Evolutionary conservation across 2,113 vertebrate genomes (phyloP), one percentile per base, ranked within the genome.

Genomic region (Uropsilus gracilis): DNA sequence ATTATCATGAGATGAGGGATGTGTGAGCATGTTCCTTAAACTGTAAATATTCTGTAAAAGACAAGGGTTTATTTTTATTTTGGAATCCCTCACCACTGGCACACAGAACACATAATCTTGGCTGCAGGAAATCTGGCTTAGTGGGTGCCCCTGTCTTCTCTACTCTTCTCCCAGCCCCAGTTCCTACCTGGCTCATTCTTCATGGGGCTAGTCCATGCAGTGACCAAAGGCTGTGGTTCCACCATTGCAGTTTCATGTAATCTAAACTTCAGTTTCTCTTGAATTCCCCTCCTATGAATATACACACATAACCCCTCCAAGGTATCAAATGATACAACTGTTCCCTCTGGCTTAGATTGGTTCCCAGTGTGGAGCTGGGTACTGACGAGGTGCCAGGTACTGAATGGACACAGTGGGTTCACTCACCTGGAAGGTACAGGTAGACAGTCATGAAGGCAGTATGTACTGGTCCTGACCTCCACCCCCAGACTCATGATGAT

Each of bases 121-220:
- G 80, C 34, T 28, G 32, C 20, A n/a, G 2, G 26, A 18, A 42
- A 39, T 39, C 20, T 12, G 85, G n/a, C 66, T 88, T 55, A 37
- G 14, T 26, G 6, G 12, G 13, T 10, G 28, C 2, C 53, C 64
- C 28, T 50, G 61, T 20, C 55, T 66, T 89, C 14, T 11, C 37
- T 7, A 7, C 24, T 48, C 20, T 42, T 87, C 77, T 72, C 73
- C 75, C 63, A 42, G 30, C 32, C 48, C 11, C 3, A 8, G 28
- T 66, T 39, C 87, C 95, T 71, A 93, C 87, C 90, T 88, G 84
- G 68, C 14, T 96, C 1, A 93, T 93, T 94, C 46, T 83, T 71
- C 66, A 16, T 18, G 3, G 0, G 32, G 44, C 24, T 48, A 71
- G 28, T 20, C 3, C 90, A 53, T 50, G 13, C 39, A 53, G 57